Conservation (phyloP, 2,113 vertebrate species). For the Equus quagga region DNA sequence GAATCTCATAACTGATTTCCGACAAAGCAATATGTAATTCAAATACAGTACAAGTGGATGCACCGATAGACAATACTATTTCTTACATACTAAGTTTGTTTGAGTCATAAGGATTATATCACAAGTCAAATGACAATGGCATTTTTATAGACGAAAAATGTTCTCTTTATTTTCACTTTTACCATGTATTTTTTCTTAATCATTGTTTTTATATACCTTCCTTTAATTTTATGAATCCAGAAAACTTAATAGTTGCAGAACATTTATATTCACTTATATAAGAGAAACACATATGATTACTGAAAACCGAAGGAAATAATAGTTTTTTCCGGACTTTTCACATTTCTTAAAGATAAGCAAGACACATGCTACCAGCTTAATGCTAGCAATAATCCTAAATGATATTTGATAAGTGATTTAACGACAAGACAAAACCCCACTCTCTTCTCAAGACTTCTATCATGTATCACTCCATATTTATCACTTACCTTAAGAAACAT, state of each 20-base stretch:
- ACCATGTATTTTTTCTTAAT: background rate
- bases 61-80: background rate
- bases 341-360: slow-evolving; percentile 19
- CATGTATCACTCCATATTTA: background rate
- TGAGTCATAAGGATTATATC: background rate
- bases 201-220: background rate
- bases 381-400: background rate
- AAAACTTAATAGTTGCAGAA: background rate
- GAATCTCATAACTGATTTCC: background rate
- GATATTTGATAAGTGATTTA: background rate
- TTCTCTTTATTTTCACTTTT: slow-evolving; percentile 33
- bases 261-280: background rate
- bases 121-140: background rate
- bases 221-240: slow-evolving; percentile 32
- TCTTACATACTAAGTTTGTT: background rate
- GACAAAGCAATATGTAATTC: background rate
- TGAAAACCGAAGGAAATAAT: background rate
- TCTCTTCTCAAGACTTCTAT: background rate
- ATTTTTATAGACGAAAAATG: background rate
- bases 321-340: slow-evolving; percentile 26
- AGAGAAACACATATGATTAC: background rate
- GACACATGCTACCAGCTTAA: background rate
- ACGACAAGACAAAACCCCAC: background rate
- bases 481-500: background rate
- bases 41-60: background rate